Evolutionary conservation across 2,113 vertebrate species (phyloP), one percentile per base, ranked within the genome.

Genomic region (Melospiza georgiana): DNA sequence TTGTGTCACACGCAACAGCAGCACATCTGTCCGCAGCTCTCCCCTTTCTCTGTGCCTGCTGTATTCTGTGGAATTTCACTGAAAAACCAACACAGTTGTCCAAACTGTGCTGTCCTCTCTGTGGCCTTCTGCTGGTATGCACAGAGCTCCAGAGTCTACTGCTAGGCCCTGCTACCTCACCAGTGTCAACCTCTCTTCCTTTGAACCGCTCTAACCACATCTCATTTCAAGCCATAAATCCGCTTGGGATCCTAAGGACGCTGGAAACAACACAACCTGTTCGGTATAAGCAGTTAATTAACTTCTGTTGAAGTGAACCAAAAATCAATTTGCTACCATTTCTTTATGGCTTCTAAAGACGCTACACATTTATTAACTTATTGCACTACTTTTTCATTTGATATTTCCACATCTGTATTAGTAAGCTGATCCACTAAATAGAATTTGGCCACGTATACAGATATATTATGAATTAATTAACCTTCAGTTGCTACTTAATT

Each of bases 401-500:
- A 49, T 95, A 90, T 84, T 92, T 96, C 75, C 78, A 87, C 44
- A n/a, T 54, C 76, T 76, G 3, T 59, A 74, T 54, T 78, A 67
- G 37, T 66, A 96, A 91, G 82, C 30, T 76, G 87, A 72, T 23
- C 48, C 21, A 46, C 44, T 82, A 95, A 88, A 61, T 11, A 72
- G 48, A 78, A 74, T 49, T 20, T 89, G 68, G 57, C 61, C 41
- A 22, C 3, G 12, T 52, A 48, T 19, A 94, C 20, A 78, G 44
- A 30, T 31, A 84, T 3, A 22, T 81, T 68, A 87, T 15, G n/a
- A 86, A 84, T 84, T 84, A 83, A 57, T 52, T 82, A 81, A 94
- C 78, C 82, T 92, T 82, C 73, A 25, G 18, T 71, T 44, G 44
- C 79, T 65, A 93, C 52, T 87, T 94, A 86, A 93, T 93, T 90